phyloP scores from a whole-genome alignment of 2,888 invertebrate species.

The Epinotia brunnichana region DNA sequence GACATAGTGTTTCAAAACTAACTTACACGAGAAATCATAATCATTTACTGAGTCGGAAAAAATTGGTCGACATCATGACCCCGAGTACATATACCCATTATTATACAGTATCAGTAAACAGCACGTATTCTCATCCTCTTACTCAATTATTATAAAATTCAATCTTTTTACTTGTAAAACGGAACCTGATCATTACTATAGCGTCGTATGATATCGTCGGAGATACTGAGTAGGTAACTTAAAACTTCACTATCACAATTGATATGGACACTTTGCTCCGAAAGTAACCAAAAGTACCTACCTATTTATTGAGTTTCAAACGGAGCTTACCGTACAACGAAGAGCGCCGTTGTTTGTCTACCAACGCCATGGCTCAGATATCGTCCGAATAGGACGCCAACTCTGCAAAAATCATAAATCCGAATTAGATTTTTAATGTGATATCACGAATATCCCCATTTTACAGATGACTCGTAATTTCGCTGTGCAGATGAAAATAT shows the following conservation, averaged over 20 bases:
- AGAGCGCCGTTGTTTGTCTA: conserved; percentile 25
- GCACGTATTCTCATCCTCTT: too few relatives aligned
- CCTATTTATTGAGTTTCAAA: conserved; percentile 1
- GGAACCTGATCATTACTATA: too few relatives aligned
- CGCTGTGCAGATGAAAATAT: conserved; percentile 24
- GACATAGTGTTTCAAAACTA: too few relatives aligned
- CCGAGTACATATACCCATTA: too few relatives aligned
- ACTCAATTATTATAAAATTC: too few relatives aligned
- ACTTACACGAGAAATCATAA: too few relatives aligned
- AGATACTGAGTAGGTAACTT: too few relatives aligned
- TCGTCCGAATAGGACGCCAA: conserved; percentile 38
- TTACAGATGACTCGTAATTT: conserved; percentile 1
- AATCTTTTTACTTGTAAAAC: too few relatives aligned
- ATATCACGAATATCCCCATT: background rate
- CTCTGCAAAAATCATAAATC: conserved; percentile 41
- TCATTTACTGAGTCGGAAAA: too few relatives aligned
- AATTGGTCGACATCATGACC: too few relatives aligned
- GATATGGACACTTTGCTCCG: background rate
- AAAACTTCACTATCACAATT: background rate
- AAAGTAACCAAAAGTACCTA: background rate
- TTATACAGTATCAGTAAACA: too few relatives aligned
- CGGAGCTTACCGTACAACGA: conserved; percentile 36
- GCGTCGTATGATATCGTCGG: too few relatives aligned
- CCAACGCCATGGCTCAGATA: conserved; percentile 33
- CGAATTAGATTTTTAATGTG: conserved; percentile 18